phyloP scores from a whole-genome alignment of 2,113 vertebrate species.

The Fukomys damarensis region DNA sequence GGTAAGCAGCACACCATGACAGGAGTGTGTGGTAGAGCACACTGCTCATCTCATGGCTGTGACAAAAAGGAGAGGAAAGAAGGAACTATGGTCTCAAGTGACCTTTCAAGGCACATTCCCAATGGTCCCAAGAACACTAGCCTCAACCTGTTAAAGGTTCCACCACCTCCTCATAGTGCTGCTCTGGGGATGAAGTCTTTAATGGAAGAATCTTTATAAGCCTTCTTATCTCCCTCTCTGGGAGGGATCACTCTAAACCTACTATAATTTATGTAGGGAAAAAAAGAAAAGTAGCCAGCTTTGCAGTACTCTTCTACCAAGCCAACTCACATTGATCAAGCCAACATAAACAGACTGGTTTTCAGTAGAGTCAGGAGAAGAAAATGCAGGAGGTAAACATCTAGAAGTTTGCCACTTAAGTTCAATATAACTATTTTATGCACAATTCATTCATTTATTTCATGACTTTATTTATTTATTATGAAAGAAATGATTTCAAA shows the following conservation, averaged over 20 bases:
- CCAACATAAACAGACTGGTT: background rate
- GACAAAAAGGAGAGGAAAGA: background rate
- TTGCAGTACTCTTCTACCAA: background rate
- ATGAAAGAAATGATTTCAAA: background rate
- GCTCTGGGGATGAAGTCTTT: background rate
- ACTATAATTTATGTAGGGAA: background rate
- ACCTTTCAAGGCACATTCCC: no score
- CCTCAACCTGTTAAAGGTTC: no score
- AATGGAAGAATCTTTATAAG: background rate
- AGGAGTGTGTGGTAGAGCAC: no score
- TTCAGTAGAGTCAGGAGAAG: background rate
- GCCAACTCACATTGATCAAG: accelerated
- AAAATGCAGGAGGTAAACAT: background rate
- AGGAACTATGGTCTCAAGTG: no score
- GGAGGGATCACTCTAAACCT: background rate
- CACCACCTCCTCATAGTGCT: background rate
- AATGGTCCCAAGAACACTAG: background rate
- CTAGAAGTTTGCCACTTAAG: no score
- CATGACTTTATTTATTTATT: background rate
- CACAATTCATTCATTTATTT: background rate
- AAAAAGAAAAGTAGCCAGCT: background rate
- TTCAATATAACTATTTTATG: background rate
- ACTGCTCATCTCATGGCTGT: no score
- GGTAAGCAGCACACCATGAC: background rate
- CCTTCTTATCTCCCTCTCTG: background rate